Conservation (phyloP, 2,888 invertebrate species). For the Antitype chi region DNA sequence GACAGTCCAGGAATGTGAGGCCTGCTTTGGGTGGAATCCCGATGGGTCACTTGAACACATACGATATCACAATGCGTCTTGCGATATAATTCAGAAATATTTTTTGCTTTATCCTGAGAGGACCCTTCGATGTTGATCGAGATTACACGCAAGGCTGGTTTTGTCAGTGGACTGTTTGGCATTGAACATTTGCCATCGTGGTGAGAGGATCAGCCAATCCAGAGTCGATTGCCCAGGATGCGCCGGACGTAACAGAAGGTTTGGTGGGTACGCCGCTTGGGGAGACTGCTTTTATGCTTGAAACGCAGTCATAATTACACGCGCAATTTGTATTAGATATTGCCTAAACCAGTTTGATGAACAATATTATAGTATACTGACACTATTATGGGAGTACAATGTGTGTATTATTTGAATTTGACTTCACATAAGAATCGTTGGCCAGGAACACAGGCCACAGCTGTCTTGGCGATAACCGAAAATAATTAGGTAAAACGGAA, state of each 20-base stretch:
- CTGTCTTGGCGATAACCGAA: background rate
- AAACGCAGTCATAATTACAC: slow-evolving; percentile 5
- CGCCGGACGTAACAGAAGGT: too few species aligned
- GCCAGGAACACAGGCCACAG: background rate
- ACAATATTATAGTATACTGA: background rate
- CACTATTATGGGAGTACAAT: background rate
- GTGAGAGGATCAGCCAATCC: too few species aligned
- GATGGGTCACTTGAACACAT: background rate
- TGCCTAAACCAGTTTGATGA: slow-evolving; percentile 10
- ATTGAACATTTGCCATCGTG: too few species aligned
- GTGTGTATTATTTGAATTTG: background rate
- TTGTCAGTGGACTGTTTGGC: too few species aligned
- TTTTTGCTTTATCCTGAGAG: too few species aligned
- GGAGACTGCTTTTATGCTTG: background rate
- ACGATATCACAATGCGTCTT: background rate
- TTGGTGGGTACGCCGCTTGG: too few species aligned
- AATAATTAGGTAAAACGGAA: background rate
- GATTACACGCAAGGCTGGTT: too few species aligned
- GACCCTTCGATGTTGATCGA: too few species aligned
- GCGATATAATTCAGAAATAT: background rate
- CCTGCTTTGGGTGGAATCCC: too few species aligned
- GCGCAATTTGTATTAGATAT: background rate
- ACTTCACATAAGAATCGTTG: slow-evolving; percentile 18
- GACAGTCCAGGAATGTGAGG: background rate
- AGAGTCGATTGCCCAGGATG: too few species aligned